Base-by-base conservation (phyloP, 2,888 invertebrate species). In the Hemicrepidius hirtus region DNA sequence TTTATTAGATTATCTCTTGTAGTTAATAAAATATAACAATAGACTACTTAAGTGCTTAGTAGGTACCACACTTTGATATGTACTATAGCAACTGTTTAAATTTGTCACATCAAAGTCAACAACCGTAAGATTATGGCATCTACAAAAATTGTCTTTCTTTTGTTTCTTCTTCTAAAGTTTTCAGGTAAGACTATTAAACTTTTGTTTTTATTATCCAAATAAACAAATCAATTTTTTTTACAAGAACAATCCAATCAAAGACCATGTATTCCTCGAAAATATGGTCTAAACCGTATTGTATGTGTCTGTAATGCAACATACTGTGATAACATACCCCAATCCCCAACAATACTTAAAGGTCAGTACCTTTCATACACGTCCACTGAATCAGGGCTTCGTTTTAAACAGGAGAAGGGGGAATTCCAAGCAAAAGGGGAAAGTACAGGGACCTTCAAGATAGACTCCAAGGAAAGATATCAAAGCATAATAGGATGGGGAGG, bases 401-500 rank as follows among this genome's bases (percentile, higher is more conserved):
- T 93, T 76, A 83, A 86, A n/a, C 85, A 87, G 69, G 86, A 80
- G 18, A 80, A 70, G 4, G 90, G 89, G 0, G 71, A 78, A 12
- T 85, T 90, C 37, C 77, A 82, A 62, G 79, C 74, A 10, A 41
- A 12, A 0, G 62, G 67, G 0, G 35, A 44, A 10, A 49, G n/a
- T 7, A n/a, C 16, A 13, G 71, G 64, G 40, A 55, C 6, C 55
- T 55, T 72, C 16, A 35, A n/a, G 16, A 55, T 68, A 2, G 21
- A 72, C 46, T 13, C 40, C 35, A 55, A 12, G 5, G 9, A 12
- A 37, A 20, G 7, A 6, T 90, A 87, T 79, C 96, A 96, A 84
- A 87, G 81, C 18, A 92, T 97, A 35, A 84, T 91, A 73, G 96
- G 96, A 0, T 96, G 95, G 83, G 96, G 97, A 0, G 96, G 94